These are phyloP conservation scores for Eupithecia insigniata DNA, from an alignment of 2,888 invertebrate species.

Conservation along the genomic window DNA sequence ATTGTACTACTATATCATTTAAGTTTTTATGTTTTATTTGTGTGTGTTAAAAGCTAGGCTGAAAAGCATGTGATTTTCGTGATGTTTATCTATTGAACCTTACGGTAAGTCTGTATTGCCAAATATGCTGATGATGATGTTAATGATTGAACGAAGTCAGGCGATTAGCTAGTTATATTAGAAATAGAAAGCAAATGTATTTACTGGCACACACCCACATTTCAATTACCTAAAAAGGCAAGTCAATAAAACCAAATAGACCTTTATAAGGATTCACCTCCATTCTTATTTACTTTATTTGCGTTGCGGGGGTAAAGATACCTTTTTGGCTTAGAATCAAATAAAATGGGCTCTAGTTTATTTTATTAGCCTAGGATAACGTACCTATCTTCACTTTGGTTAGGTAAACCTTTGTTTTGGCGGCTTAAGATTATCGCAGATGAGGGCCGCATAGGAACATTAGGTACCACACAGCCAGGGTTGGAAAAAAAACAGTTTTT, in stretches of 20 bases:
- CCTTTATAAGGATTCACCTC: conserved; percentile 22
- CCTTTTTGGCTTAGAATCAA: conserved; percentile 44
- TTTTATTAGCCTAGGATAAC: conserved; percentile 7
- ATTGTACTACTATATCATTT: no score
- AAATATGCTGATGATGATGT: not conserved
- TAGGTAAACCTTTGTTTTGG: not conserved
- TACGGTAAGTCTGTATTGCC: not conserved
- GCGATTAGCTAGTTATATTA: not conserved
- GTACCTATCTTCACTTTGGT: not conserved
- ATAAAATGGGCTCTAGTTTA: conserved; percentile 29
- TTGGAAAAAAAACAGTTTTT: no score
- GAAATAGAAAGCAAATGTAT: not conserved
- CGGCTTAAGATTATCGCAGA: no score
- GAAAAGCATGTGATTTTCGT: no score
- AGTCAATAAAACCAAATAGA: conserved; percentile 37
- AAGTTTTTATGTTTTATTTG: no score
- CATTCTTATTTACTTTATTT: conserved; percentile 13
- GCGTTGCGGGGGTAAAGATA: not conserved
- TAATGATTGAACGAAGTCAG: not conserved
- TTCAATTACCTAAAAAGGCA: conserved; percentile 39
- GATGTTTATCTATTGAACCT: not conserved
- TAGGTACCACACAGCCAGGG: no score
- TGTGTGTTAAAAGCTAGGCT: no score
- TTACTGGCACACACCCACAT: conserved; percentile 26
- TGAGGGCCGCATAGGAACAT: no score